Evolutionary conservation across 2,797 vertebrate species (phyloP).

Genomic region (Cheirogaleus major): DNA sequence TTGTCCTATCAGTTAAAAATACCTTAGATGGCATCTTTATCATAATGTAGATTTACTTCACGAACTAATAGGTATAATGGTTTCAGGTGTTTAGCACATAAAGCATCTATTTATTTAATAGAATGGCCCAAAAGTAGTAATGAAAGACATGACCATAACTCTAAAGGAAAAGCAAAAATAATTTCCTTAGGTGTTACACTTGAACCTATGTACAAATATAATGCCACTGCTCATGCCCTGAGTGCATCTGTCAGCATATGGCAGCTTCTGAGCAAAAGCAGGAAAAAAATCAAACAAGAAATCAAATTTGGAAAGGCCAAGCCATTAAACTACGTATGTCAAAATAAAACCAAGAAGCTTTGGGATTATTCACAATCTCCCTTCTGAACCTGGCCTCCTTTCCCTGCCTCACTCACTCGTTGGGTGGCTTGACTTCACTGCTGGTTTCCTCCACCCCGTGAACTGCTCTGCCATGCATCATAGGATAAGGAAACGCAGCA

Average conservation of each 20-base stretch:
- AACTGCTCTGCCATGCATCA: constrained; percentile 93
- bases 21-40: constrained; percentile 62
- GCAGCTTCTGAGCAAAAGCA: constrained; percentile 68
- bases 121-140: constrained; percentile 55
- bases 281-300: constrained; percentile 60
- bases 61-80: constrained; percentile 72
- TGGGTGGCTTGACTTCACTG: constrained; percentile 92
- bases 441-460: constrained; percentile 90
- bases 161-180: constrained; percentile 68
- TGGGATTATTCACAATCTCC: constrained; percentile 68
- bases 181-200: constrained; percentile 63
- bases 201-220: constrained; percentile 70
- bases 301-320: constrained; percentile 77
- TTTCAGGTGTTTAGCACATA: constrained; percentile 69
- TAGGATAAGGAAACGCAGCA: constrained; percentile 95
- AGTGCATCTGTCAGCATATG: constrained; percentile 63
- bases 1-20: constrained; percentile 63
- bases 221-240: constrained; percentile 61
- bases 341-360: constrained; percentile 79
- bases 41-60: constrained; percentile 68
- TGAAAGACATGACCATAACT: constrained; percentile 69
- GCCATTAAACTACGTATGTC: constrained; percentile 73
- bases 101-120: constrained; percentile 58
- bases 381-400: constrained; percentile 47
- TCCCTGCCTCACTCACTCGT: constrained; percentile 86